Conservation (phyloP, 2,888 invertebrate species). For the Anoncus sp. region DNA sequence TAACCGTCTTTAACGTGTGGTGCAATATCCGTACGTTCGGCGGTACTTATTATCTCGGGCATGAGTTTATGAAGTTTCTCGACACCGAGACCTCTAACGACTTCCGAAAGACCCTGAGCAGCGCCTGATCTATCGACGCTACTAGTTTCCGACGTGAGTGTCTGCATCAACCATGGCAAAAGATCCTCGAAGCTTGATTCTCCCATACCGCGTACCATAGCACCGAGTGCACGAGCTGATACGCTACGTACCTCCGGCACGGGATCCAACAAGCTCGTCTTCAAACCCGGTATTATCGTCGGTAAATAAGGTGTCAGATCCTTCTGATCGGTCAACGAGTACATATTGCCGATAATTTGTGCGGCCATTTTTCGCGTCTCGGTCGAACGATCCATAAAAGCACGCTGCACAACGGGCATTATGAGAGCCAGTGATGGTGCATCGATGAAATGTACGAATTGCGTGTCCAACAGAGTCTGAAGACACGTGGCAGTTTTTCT, state of each 20-base stretch:
- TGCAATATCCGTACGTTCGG: conserved; percentile 96
- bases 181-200: conserved; percentile 98
- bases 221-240: conserved; percentile 97
- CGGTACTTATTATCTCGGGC: conserved; percentile 98
- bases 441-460: conserved; percentile 99
- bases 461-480: conserved; percentile 96
- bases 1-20: conserved; percentile 99
- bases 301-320: conserved; percentile 98
- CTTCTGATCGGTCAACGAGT: conserved; percentile 99
- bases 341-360: conserved; percentile 99
- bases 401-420: conserved; percentile 99
- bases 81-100: conserved; percentile 97
- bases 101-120: conserved; percentile 98
- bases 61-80: conserved; percentile 98
- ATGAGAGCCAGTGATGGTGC: conserved; percentile 99
- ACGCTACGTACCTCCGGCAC: conserved; percentile 98
- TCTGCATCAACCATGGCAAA: conserved; percentile 99
- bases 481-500: conserved; percentile 96
- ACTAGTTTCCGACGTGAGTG: conserved; percentile 96
- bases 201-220: conserved; percentile 99
- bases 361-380: conserved; percentile 99
- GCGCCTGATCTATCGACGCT: conserved; percentile 98
- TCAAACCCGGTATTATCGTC: conserved; percentile 97
- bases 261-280: conserved; percentile 97
- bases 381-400: conserved; percentile 98